A percentile compares a stretch with the other conserved stretches of the same genome.
These are phyloP conservation scores for Amitus sp. DNA, from an alignment of 2,888 invertebrate genomes.

Conservation along the genomic window DNA sequence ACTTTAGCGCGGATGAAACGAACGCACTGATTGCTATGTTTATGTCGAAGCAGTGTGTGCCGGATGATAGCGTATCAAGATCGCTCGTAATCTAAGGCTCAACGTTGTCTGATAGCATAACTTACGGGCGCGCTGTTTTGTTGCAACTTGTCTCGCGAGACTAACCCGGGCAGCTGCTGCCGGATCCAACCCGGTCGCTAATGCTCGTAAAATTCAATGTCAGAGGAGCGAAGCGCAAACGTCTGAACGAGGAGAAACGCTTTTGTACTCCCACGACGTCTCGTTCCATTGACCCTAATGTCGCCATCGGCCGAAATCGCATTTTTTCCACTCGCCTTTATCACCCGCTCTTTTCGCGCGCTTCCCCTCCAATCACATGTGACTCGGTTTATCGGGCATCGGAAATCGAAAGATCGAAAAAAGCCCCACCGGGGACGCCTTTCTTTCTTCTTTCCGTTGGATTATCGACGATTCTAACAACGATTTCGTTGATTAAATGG, in stretches of 20 bases:
- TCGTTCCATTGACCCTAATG: slow-evolving; percentile 5
- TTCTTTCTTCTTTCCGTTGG: too few relatives aligned
- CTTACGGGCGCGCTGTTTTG: neutral
- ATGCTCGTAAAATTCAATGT: slow-evolving; percentile 10
- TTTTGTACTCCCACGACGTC: neutral
- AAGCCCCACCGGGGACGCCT: too few relatives aligned
- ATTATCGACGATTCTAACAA: too few relatives aligned
- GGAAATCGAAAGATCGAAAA: too few relatives aligned
- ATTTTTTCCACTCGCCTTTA: neutral
- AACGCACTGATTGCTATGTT: neutral
- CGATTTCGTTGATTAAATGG: too few relatives aligned
- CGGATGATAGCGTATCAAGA: neutral
- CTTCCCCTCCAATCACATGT: too few relatives aligned
- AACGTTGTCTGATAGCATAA: slow-evolving; percentile 6
- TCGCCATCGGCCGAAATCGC: neutral
- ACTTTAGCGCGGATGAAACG: neutral
- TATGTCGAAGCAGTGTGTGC: neutral
- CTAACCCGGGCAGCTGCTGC: slow-evolving; percentile 2
- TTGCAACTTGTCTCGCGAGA: slow-evolving; percentile 4
- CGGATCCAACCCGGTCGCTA: neutral
- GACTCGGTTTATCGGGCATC: too few relatives aligned
- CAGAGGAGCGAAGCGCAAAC: slow-evolving; percentile 1
- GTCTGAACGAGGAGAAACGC: slow-evolving; percentile 4
- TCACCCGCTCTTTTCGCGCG: neutral
- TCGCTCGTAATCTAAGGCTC: neutral